Evolutionary conservation across 1,140 invertebrate genomes (phyloP).

Genomic region (Cherax quadricarinatus): DNA sequence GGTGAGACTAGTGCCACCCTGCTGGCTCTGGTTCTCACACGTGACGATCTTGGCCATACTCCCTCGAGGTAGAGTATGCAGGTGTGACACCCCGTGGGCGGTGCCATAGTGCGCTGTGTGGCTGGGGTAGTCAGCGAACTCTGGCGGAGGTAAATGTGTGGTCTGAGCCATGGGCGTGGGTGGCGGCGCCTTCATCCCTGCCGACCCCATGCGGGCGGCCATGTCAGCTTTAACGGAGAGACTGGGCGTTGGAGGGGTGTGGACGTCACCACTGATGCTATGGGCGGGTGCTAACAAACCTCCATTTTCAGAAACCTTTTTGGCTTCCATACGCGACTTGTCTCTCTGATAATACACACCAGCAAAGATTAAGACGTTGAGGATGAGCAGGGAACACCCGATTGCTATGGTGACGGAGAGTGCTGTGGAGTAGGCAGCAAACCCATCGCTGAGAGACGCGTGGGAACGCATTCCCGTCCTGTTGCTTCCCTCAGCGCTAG

Average conservation of each 20-base stretch:
- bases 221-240: slow-evolving; percentile 61
- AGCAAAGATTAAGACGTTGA: slow-evolving; percentile 95
- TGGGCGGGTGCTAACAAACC: slow-evolving; percentile 69
- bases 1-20: slow-evolving; percentile 75
- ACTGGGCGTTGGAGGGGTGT: slow-evolving; percentile 60
- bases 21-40: slow-evolving; percentile 86
- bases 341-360: slow-evolving; percentile 95
- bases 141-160: slow-evolving; percentile 74
- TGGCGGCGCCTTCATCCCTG: slow-evolving; percentile 55
- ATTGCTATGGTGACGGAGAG: slow-evolving; percentile 94
- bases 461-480: slow-evolving; percentile 40
- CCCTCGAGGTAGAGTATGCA: slow-evolving; percentile 75
- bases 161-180: slow-evolving; percentile 69
- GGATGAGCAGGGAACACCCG: slow-evolving; percentile 90
- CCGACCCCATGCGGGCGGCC: slow-evolving; percentile 33
- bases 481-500: slow-evolving; percentile 55
- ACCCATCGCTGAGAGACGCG: slow-evolving; percentile 74
- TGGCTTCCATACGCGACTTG: slow-evolving; percentile 78
- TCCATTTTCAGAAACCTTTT: slow-evolving; percentile 72
- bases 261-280: slow-evolving; percentile 71
- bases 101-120: slow-evolving; percentile 65
- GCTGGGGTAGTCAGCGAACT: slow-evolving; percentile 74
- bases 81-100: slow-evolving; percentile 58
- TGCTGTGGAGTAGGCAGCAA: slow-evolving; percentile 87
- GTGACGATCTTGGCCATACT: slow-evolving; percentile 85